phyloP scores from a whole-genome alignment of 2,888 invertebrate genomes.

The Pasiphila rectangulata region DNA sequence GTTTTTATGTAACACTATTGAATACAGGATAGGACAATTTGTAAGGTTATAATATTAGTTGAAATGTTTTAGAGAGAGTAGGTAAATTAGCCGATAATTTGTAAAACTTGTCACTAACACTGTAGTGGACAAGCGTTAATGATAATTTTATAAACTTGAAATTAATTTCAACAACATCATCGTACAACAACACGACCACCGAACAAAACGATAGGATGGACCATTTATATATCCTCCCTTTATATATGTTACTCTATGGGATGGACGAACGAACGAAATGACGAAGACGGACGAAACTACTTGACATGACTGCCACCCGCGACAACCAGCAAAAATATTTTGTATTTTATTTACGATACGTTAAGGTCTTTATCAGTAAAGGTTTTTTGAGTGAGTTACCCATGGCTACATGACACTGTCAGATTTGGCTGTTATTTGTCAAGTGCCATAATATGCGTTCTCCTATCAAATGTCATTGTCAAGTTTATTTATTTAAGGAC shows the following conservation, averaged over 20 bases:
- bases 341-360: too few relatives aligned
- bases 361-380: too few relatives aligned
- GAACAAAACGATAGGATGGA: not conserved
- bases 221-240: too few relatives aligned
- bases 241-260: too few relatives aligned
- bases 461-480: not conserved
- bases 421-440: too few relatives aligned
- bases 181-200: not conserved
- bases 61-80: not conserved
- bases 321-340: too few relatives aligned
- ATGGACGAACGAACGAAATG: too few relatives aligned
- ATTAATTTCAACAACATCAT: conserved; percentile 11
- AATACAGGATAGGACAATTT: conserved; percentile 27
- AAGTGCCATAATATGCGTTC: too few relatives aligned
- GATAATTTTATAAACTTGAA: conserved; percentile 26
- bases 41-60: conserved; percentile 28
- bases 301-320: too few relatives aligned
- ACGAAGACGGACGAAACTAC: too few relatives aligned
- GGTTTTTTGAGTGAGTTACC: too few relatives aligned
- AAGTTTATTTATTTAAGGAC: not conserved
- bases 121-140: conserved; percentile 67
- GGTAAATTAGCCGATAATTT: not conserved
- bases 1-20: conserved; percentile 41
- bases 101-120: conserved; percentile 68
- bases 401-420: too few relatives aligned